Evolutionary conservation across 2,888 invertebrate genomes (phyloP), one percentile per base, ranked within the genome.

Genomic region (Rhingia rostrata): DNA sequence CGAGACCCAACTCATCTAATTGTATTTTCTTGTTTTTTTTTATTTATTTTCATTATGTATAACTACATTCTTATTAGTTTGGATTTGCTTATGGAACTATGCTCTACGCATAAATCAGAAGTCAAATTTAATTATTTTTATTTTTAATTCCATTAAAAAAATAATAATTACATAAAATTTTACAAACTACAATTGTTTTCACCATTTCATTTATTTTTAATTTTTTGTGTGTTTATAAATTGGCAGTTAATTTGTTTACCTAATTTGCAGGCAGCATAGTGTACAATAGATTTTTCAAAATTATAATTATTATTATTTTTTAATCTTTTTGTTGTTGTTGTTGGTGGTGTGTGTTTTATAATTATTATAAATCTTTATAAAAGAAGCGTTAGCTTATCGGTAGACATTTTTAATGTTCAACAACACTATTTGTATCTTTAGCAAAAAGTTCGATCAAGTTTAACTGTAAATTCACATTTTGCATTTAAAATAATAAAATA

Each of bases 231-330:
- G n/a, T 61, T 51, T 61, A 60, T 47, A 60, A 67, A 72, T 63
- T 83, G 83, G 83, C 83, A 83, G 83, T 83, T 69, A 79, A 83
- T 78, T 83, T 69, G 73, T 73, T 58, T 22, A 61, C 66, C 72
- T 72, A 66, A 60, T 66, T 41, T 67, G 41, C 14, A 43, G 54
- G 72, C 64, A 75, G 77, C 72, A 64, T 75, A 33, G 22, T 45
- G 22, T 73, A 53, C 10, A 72, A 61, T 47, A 60, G 35, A 70
- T 66, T 67, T 51, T 66, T 66, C 75, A 39, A 51, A 66, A 66
- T 37, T 75, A 66, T 67, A 66, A 75, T 56, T 72, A 70, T 72
- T 72, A 64, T 74, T 66, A 64, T 41, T n/a, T 39, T 54, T 54
- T 61, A 32, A 10, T 54, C 45, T 41, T 37, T 33, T 39, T 12